Evolutionary conservation across 2,888 invertebrate species (phyloP), one percentile per base, ranked within the genome.

Genomic region (Hypomecis punctinalis): DNA sequence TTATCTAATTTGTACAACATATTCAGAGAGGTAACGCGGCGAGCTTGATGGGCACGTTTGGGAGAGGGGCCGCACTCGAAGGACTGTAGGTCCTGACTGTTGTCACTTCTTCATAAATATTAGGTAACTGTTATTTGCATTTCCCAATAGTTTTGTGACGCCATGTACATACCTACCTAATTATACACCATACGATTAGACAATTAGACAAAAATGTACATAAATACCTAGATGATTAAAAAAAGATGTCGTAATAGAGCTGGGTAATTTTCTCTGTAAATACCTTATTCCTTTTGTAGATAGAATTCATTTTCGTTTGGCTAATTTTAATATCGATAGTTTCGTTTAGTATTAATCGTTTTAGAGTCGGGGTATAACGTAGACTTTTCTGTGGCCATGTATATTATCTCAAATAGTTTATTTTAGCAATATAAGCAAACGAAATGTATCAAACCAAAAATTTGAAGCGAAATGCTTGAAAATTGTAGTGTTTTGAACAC

Each of bases 401-500:
- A 87, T 86, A 89, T 75, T 80, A 77, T 76, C 73, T 71, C 72
- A 56, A 56, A 56, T 74, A 77, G 74, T 70, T 78, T 78, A 76
- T 81, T 78, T 76, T 88, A 86, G 58, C 6, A 83, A 81, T 72
- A 75, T 88, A 88, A 89, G 85, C 79, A 80, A 84, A 78, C 83
- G 83, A 61, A 84, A 90, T 88, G 85, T 90, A 87, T 89, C 85
- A 90, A 92, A 86, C 93, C 93, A 92, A 93, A 92, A 91, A 93
- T 88, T 88, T 86, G 80, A 91, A 93, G 92, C 92, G 87, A 78
- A 84, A 88, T 88, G 92, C 92, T 93, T 92, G 91, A 91, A 92
- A 92, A 91, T 91, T 90, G 85, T 83, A 79, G 93, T 93, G 93
- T 93, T 93, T 86, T 89, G 87, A 93, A 93, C 92, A 92, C 92